Percentiles rank a stretch among this genome's conserved stretches.
Conservation (phyloP, 1,140 invertebrate genomes). For the Listronotus bonariensis region DNA sequence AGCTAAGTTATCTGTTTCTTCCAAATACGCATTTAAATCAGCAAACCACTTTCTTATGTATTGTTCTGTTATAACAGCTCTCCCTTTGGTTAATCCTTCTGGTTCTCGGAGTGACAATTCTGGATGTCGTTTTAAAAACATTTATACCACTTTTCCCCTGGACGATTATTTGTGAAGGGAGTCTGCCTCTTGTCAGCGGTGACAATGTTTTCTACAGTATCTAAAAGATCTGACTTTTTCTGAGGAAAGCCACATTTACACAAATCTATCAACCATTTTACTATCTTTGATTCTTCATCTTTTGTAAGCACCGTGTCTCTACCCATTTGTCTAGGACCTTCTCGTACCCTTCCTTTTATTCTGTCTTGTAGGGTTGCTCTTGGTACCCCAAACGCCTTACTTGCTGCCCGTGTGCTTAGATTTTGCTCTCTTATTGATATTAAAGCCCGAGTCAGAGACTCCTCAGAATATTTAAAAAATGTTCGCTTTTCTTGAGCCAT, state of each 20-base stretch:
- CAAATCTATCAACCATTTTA: constrained; percentile 26
- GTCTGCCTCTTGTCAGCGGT: constrained; percentile 22
- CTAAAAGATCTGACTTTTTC: no score
- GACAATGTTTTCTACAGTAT: no score
- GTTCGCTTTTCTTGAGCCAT: constrained; percentile 9
- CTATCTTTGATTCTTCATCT: constrained; percentile 26
- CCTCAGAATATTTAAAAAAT: constrained; percentile 26
- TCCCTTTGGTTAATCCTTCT: constrained; percentile 19
- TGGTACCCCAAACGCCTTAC: constrained; percentile 25
- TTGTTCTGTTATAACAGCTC: constrained; percentile 30
- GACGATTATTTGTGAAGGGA: constrained; percentile 32
- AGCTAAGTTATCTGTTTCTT: constrained; percentile 19
- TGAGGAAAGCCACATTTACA: background rate
- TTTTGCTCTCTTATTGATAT: constrained; percentile 23
- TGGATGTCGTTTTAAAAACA: constrained; percentile 27
- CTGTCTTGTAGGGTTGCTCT: constrained; percentile 31
- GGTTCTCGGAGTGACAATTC: constrained; percentile 23
- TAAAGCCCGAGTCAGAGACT: constrained; percentile 12
- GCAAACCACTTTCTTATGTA: constrained; percentile 30
- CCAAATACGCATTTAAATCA: constrained; percentile 32
- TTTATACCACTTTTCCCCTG: constrained; percentile 29
- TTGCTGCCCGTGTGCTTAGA: constrained; percentile 26
- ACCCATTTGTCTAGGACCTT: constrained; percentile 24
- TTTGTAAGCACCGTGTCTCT: constrained; percentile 16
- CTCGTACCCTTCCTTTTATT: constrained; percentile 29